These are phyloP conservation scores for Cyanistes caeruleus DNA, from an alignment of 2,113 vertebrate genomes.

Conservation along the genomic window DNA sequence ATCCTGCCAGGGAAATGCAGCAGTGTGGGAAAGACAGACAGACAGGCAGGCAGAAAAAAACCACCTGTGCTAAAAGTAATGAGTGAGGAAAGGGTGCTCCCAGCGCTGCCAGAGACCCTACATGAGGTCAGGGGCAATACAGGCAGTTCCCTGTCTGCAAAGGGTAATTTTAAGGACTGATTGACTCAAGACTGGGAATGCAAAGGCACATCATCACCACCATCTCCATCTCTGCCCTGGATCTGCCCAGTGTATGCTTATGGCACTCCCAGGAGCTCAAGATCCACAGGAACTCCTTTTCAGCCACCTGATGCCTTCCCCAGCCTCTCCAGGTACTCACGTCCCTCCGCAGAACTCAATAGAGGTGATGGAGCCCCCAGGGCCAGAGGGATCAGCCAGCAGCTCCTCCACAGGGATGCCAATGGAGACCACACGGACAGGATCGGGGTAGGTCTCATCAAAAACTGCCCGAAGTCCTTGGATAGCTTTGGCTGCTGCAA, in stretches of 20 bases:
- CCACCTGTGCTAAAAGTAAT: neutral
- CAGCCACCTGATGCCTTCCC: rapidly evolving
- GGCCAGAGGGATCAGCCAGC: conserved; percentile 86
- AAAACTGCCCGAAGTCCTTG: conserved; percentile 96
- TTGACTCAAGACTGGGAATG: neutral
- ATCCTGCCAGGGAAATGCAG: neutral
- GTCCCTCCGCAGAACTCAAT: conserved; percentile 97
- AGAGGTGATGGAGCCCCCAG: conserved; percentile 88
- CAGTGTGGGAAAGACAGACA: neutral
- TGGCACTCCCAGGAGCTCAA: rapidly evolving
- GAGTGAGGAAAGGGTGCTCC: neutral
- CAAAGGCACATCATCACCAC: neutral
- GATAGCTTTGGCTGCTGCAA: conserved; percentile 92
- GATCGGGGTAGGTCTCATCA: conserved; percentile 96
- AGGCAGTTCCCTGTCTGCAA: neutral
- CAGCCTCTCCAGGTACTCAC: conserved; percentile 76
- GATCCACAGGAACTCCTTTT: neutral
- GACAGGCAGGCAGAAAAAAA: neutral
- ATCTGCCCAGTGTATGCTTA: neutral
- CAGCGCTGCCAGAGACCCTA: neutral
- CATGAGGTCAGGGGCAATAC: rapidly evolving
- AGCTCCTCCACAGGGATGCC: conserved; percentile 89
- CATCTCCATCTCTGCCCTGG: neutral
- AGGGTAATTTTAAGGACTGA: neutral
- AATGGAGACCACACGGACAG: conserved; percentile 93